Conservation (phyloP, 92 coral and sea anemone genomes). For the Parazoanthus darwini region DNA sequence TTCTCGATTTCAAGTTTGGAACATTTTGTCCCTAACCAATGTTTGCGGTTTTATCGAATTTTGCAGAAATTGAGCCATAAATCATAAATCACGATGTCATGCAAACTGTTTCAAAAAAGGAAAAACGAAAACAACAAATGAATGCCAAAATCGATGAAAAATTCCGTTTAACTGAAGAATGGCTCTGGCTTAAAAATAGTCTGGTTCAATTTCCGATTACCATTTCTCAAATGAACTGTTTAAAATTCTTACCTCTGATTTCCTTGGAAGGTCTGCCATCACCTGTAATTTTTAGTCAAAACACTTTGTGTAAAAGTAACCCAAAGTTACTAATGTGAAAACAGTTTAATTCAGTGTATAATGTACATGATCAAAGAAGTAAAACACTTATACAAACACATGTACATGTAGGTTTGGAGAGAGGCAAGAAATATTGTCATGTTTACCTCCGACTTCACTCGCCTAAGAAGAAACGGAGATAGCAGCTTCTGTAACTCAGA, state of each 20-base stretch:
- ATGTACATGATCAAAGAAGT: neutral
- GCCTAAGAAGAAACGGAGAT: conserved; percentile 82
- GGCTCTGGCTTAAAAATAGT: no score
- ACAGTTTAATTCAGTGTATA: neutral
- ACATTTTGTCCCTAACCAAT: no score
- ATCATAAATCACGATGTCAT: no score
- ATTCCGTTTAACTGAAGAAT: neutral
- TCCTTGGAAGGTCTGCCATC: conserved; percentile 76
- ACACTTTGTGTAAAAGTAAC: neutral
- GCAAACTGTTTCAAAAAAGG: no score
- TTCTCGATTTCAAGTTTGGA: no score
- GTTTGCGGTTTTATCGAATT: no score
- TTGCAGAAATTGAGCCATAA: no score
- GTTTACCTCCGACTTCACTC: conserved; percentile 86
- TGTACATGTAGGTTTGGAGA: neutral
- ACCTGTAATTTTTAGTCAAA: conserved; percentile 49
- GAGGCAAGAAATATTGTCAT: neutral
- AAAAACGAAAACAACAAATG: neutral
- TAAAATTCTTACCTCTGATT: conserved; percentile 69
- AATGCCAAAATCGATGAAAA: neutral
- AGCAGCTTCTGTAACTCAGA: conserved; percentile 67
- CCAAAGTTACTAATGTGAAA: no score
- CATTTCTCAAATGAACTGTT: no score
- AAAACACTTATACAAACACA: neutral
- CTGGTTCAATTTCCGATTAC: no score